Evolutionary conservation across 1,140 invertebrate genomes (phyloP).

Genomic region (Sitodiplosis mosellana): DNA sequence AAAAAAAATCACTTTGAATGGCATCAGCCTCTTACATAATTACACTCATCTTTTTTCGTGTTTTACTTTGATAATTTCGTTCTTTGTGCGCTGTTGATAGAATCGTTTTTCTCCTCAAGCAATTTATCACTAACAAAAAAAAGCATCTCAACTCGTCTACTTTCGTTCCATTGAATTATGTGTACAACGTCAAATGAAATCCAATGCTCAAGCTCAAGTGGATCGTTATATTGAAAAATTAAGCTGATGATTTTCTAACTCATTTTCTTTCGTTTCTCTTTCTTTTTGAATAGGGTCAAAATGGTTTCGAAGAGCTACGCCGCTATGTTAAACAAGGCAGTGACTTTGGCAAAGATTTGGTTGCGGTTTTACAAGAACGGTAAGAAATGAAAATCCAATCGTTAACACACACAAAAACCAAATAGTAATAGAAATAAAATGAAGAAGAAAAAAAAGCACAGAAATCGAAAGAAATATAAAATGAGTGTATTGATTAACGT

Average conservation of each 20-base stretch:
- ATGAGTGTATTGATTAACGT: too few species aligned
- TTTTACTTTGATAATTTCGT: too few species aligned
- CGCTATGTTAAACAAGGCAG: constrained; percentile 83
- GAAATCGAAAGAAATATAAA: not conserved
- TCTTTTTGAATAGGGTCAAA: constrained; percentile 52
- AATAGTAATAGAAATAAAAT: too few species aligned
- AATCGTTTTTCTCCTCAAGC: too few species aligned
- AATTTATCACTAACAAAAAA: too few species aligned
- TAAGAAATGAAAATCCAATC: constrained; percentile 23
- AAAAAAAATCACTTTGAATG: too few species aligned
- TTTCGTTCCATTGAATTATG: not conserved
- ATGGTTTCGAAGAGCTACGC: constrained; percentile 82
- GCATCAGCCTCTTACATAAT: too few species aligned
- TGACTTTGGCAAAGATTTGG: constrained; percentile 84
- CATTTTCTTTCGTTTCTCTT: constrained; percentile 5
- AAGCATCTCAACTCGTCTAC: not conserved
- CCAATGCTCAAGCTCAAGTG: not conserved
- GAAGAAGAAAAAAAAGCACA: too few species aligned
- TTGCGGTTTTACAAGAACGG: constrained; percentile 78
- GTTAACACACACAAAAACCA: too few species aligned
- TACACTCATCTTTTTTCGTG: too few species aligned
- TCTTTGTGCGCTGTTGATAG: too few species aligned
- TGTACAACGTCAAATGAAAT: not conserved
- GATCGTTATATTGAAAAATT: not conserved
- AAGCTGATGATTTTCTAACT: not conserved